Evolutionary conservation across 1,140 invertebrate genomes (phyloP), one percentile per base, ranked within the genome.

Genomic region (Streblospio benedicti): DNA sequence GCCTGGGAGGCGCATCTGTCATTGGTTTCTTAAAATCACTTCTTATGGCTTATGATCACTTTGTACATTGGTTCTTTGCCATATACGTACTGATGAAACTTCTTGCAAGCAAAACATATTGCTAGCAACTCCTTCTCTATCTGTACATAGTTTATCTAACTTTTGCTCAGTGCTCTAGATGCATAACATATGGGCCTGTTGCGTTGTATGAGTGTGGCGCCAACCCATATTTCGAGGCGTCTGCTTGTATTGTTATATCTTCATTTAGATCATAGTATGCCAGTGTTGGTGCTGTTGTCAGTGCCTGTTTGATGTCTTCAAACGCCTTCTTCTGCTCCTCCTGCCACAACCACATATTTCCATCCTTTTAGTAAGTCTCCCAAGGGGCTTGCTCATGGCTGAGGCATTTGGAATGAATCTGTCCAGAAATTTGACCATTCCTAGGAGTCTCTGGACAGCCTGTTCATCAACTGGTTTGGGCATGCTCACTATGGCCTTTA

Each of bases 11-110:
- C n/a, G n/a, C n/a, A n/a, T n/a, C n/a, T n/a, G n/a, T n/a, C n/a
- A n/a, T 62, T 18, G 67, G 63, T 61, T 76, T 79, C 59, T 67
- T 66, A 28, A 71, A 52, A 79, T 74, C 25, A 18, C 30, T 30
- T 74, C 66, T 2, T 74, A 43, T 14, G 70, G 69, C 33, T 70
- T 67, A 56, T 70, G 69, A 53, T 72, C 66, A 0, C 61, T 71
- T 30, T 71, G 43, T 12, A 62, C 52, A 18, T 47, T 58, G 4
- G 61, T 25, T 43, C 30, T 38, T n/a, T 67, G 1, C 72, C 74
- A 65, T 76, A 73, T 14, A 75, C 60, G 59, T n/a, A n/a, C n/a
- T n/a, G n/a, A n/a, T n/a, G n/a, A n/a, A n/a, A n/a, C n/a, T n/a
- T n/a, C n/a, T n/a, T n/a, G n/a, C n/a, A n/a, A n/a, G n/a, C n/a